phyloP scores from a whole-genome alignment of 2,113 vertebrate species.

The Entomyzon cyanotis region DNA sequence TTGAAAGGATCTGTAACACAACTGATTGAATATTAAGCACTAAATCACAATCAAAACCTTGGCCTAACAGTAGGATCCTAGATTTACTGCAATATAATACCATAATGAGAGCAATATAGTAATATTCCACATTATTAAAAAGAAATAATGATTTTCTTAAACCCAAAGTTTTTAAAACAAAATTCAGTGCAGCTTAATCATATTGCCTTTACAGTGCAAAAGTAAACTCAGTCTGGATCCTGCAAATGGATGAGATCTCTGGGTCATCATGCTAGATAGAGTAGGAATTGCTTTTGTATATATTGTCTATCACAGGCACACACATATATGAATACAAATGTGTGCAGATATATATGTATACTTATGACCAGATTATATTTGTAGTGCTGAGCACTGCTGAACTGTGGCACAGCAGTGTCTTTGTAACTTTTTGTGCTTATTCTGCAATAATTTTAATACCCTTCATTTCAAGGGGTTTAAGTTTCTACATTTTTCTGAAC shows the following conservation, averaged over 20 bases:
- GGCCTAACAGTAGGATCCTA: not conserved
- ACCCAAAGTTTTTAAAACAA: not conserved
- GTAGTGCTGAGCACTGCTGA: not conserved
- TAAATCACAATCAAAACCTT: not conserved
- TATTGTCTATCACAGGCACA: not conserved
- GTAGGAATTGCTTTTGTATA: not conserved
- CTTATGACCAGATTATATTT: not conserved
- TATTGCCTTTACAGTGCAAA: not conserved
- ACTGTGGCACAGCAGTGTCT: not conserved
- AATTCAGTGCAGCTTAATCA: not conserved
- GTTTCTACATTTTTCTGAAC: not conserved
- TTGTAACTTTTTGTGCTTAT: not conserved
- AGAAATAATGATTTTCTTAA: not conserved
- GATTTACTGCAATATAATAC: not conserved
- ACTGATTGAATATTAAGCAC: not conserved
- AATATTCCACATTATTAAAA: not conserved
- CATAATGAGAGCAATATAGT: not conserved
- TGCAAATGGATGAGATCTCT: not conserved
- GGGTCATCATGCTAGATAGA: not conserved
- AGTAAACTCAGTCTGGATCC: not conserved
- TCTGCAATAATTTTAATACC: not conserved
- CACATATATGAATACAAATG: not conserved
- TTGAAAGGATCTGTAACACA: not conserved
- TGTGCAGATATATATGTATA: not conserved
- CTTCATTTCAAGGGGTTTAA: not conserved